Conservation (phyloP, 2,888 invertebrate species). For the Erynnis tages region DNA sequence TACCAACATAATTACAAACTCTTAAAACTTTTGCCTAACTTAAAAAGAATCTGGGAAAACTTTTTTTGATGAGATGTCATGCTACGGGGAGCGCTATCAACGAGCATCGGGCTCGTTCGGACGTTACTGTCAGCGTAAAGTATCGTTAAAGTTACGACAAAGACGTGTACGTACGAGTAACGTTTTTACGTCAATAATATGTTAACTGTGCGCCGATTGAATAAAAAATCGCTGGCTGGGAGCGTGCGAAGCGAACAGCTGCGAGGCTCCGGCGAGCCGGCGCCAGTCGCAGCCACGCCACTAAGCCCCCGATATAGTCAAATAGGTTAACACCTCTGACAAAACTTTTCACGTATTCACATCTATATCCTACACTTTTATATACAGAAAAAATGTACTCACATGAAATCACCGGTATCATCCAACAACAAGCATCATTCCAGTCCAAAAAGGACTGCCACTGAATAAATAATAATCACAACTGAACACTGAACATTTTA, state of each 20-base stretch:
- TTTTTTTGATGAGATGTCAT: conserved; percentile 13
- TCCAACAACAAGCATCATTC: conserved; percentile 74
- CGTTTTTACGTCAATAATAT: neutral
- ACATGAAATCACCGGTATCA: conserved; percentile 72
- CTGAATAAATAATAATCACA: conserved; percentile 79
- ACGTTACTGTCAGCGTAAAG: neutral
- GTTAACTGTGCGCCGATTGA: conserved; percentile 12
- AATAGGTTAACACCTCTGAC: conserved; percentile 66
- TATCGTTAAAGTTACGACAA: conserved; percentile 10
- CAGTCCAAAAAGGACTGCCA: conserved; percentile 71
- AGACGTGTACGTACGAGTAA: too few species aligned
- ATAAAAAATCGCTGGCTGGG: conserved; percentile 27
- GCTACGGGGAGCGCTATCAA: neutral
- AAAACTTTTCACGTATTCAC: conserved; percentile 45
- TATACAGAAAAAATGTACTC: conserved; percentile 50
- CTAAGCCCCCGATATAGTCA: conserved; percentile 56
- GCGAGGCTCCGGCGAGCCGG: conserved; percentile 43
- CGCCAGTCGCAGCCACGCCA: conserved; percentile 45
- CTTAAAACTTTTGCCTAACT: neutral
- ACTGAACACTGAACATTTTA: conserved; percentile 77
- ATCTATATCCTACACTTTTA: conserved; percentile 34
- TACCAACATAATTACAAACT: conserved; percentile 5
- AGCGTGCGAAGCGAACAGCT: conserved; percentile 49
- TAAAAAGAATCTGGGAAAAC: neutral
- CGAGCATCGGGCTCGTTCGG: neutral